Evolutionary conservation across 2,797 vertebrate genomes (phyloP).

Genomic region (Syngnathus acus): DNA sequence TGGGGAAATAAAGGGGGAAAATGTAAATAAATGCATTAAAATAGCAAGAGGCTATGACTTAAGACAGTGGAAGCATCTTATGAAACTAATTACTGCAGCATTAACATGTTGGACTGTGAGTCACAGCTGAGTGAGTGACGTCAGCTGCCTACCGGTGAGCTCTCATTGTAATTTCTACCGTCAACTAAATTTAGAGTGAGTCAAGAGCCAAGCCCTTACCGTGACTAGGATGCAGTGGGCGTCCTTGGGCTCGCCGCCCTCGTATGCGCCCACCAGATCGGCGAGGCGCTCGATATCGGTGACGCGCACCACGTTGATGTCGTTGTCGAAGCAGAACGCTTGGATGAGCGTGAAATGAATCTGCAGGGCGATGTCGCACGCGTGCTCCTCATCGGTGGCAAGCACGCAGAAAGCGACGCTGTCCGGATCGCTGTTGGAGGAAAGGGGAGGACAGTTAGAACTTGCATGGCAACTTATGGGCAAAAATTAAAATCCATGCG

Average conservation of each 20-base stretch:
- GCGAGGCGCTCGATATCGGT: constrained; percentile 83
- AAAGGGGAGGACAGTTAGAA: constrained; percentile 12
- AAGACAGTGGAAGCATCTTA: too few relatives aligned
- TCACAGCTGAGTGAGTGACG: background rate
- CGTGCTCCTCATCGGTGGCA: constrained; percentile 87
- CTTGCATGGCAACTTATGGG: background rate
- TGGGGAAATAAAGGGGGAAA: background rate
- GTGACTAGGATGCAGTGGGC: constrained; percentile 94
- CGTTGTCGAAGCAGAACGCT: constrained; percentile 96
- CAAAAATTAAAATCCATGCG: background rate
- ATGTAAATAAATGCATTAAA: background rate
- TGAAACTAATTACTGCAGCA: background rate
- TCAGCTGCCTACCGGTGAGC: background rate
- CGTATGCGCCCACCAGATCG: constrained; percentile 77
- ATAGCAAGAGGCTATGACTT: background rate
- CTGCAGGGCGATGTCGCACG: constrained; percentile 92
- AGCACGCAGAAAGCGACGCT: constrained; percentile 92
- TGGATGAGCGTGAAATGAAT: constrained; percentile 98
- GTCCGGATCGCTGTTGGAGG: constrained; percentile 83
- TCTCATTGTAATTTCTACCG: too few relatives aligned
- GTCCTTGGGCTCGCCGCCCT: constrained; percentile 82
- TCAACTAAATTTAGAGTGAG: background rate
- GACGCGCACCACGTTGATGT: constrained; percentile 92
- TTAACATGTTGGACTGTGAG: background rate
- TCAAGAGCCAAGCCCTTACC: constrained; percentile 68